phyloP scores from a whole-genome alignment of 2,797 vertebrate genomes.

The Eidolon dupreanum region DNA sequence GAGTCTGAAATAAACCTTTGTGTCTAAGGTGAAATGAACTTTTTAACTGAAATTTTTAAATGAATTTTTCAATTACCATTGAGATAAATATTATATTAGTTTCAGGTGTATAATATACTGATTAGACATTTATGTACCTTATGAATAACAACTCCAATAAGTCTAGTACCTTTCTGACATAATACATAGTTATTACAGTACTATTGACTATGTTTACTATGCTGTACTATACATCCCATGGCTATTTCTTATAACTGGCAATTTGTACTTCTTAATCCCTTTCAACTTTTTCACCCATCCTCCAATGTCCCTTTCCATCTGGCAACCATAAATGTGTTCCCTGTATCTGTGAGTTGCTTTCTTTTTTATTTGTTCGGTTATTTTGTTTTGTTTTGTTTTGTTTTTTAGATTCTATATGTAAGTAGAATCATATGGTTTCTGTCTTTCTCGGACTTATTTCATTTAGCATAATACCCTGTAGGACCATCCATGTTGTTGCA shows the following conservation, averaged over 20 bases:
- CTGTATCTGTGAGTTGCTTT: too few relatives aligned
- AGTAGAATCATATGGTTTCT: not conserved
- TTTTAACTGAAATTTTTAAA: not conserved
- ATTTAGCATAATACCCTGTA: not conserved
- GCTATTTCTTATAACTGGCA: not conserved
- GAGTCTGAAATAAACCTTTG: not conserved
- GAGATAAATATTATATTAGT: not conserved
- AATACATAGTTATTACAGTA: not conserved
- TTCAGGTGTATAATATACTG: not conserved
- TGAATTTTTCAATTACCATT: not conserved
- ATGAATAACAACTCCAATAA: not conserved
- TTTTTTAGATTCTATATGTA: not conserved
- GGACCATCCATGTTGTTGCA: not conserved
- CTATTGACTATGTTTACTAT: not conserved
- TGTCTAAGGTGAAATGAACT: not conserved
- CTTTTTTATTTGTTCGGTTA: not conserved
- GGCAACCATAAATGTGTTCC: not conserved
- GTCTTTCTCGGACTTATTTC: not conserved
- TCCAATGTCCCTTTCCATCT: not conserved
- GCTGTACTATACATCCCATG: not conserved
- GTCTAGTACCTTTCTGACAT: not conserved
- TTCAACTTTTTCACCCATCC: not conserved
- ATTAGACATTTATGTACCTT: not conserved
- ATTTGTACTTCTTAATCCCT: not conserved
- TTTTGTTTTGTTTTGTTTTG: not conserved